Base-by-base conservation (phyloP, 2,888 invertebrate genomes). In the Chironomus riparius region DNA sequence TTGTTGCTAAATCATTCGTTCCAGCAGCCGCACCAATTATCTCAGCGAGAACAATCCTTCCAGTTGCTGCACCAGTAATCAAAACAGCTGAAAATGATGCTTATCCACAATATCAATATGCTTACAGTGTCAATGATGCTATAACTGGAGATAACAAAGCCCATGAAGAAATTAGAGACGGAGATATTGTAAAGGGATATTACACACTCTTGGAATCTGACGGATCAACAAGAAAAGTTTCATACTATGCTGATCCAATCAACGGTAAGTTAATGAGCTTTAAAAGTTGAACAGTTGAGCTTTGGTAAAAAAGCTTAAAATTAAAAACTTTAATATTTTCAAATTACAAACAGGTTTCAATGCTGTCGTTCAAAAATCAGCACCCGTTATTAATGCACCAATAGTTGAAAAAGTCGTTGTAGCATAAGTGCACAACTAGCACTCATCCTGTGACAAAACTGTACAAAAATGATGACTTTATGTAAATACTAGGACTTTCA, bases 101-200 rank as follows among this genome's bases (percentile, higher is more conserved):
- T 18, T 81, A 83, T 78, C 83, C 85, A 76, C 82, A 86, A 80
- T 86, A 86, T 81, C 82, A 81, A 76, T 86, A 82, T 79, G 85
- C 83, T 18, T 86, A 86, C 79, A 83, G 85, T 78, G 84, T 86
- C 21, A 83, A 85, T 79, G 86, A 86, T 78, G 80, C 81, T 75
- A 79, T 85, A 50, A 86, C 86, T 76, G 86, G 86, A 62, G 86
- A 86, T 79, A 82, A 82, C 77, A 86, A 86, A 78, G 84, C 83
- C 77, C 86, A 86, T 80, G 83, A 83, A 76, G 86, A 86, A 80
- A 81, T 82, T 65, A 84, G 86, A 77, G 84, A 83, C 77, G 86
- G 86, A 77, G 86, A 85, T 80, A 82, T 85, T 76, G 86, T 86
- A 47, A 84, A 83, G 78, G 86, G 86, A 77, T 83, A 83, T 50